These are phyloP conservation scores for Hydrolagus affinis DNA, from an alignment of 2,113 vertebrate genomes.

Conservation along the genomic window DNA sequence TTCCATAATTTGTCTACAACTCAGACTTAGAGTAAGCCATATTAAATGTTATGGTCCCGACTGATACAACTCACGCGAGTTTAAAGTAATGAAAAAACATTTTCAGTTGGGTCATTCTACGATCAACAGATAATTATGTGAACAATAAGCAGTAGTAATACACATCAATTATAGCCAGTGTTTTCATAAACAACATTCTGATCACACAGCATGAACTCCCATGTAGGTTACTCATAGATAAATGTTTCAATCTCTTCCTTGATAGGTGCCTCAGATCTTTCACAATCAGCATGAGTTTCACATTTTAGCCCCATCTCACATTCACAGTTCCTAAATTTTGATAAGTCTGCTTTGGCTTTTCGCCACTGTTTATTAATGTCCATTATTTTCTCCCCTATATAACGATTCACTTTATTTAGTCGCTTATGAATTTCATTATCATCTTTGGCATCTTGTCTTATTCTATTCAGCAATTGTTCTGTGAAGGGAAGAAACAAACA, in stretches of 20 bases:
- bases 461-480: slow-evolving; percentile 28
- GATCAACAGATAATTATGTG: not conserved
- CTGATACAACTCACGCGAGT: too few species aligned
- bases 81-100: not conserved
- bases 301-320: slow-evolving; percentile 30
- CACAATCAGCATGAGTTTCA: slow-evolving; percentile 27
- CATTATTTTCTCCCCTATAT: slow-evolving; percentile 31
- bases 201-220: not conserved
- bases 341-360: slow-evolving; percentile 26
- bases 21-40: too few species aligned
- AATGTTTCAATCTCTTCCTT: slow-evolving; percentile 32
- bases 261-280: slow-evolving; percentile 24
- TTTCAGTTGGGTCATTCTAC: not conserved
- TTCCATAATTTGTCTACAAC: too few species aligned
- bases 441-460: slow-evolving; percentile 32
- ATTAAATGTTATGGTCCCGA: too few species aligned
- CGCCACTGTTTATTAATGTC: slow-evolving; percentile 31
- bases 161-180: not conserved
- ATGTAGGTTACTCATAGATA: slow-evolving; percentile 20
- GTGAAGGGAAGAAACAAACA: slow-evolving; percentile 2
- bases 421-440: slow-evolving; percentile 31
- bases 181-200: slow-evolving; percentile 2
- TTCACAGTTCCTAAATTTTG: slow-evolving; percentile 27
- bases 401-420: slow-evolving; percentile 32
- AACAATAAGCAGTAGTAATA: not conserved